These are phyloP conservation scores for Elmis aenea DNA, from an alignment of 2,888 invertebrate species.

Conservation along the genomic window DNA sequence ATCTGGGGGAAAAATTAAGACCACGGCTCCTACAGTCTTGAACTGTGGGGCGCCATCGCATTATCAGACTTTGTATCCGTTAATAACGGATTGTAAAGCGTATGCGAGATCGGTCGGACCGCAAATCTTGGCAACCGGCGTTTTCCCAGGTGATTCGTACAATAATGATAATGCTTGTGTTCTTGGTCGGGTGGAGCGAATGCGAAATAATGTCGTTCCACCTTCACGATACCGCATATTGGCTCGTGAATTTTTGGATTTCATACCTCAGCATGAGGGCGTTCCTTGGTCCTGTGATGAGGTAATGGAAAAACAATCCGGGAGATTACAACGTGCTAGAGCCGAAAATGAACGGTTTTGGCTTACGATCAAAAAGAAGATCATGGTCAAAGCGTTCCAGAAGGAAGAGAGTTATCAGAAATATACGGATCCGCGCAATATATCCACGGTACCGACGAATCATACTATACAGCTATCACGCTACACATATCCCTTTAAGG, in stretches of 20 bases:
- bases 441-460: neutral
- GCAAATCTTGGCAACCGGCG: neutral
- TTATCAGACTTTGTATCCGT: too few relatives aligned
- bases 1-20: too few relatives aligned
- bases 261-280: too few relatives aligned
- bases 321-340: neutral
- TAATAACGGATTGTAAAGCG: too few relatives aligned
- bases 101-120: neutral
- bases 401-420: slow-evolving; percentile 1
- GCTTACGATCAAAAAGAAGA: neutral
- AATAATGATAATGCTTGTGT: slow-evolving; percentile 1
- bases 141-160: neutral
- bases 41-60: too few relatives aligned
- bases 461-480: neutral
- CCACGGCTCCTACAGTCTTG: too few relatives aligned
- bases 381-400: neutral
- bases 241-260: too few relatives aligned
- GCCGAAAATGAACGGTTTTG: neutral
- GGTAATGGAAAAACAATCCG: neutral
- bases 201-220: neutral
- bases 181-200: neutral
- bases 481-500: slow-evolving; percentile 1
- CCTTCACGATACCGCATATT: neutral
- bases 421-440: neutral
- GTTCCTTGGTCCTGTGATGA: too few relatives aligned